These are phyloP conservation scores for Ommatoiulus sabulosus DNA, from an alignment of 2,888 invertebrate species.

Conservation along the genomic window DNA sequence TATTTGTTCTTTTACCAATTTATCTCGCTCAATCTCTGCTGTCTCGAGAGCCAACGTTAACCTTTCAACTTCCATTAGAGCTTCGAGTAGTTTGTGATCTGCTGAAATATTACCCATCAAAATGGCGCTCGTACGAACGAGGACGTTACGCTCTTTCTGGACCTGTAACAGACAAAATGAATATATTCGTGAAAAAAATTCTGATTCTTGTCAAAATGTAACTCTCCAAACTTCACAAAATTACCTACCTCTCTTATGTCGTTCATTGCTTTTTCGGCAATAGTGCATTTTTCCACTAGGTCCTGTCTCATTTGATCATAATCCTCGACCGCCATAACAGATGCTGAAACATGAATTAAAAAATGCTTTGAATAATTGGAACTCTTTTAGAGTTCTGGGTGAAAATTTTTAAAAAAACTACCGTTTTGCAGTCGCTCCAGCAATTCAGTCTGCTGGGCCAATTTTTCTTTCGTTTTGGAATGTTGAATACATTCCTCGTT, in stretches of 20 bases:
- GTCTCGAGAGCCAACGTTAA: slow-evolving; percentile 23
- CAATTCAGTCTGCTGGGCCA: not conserved
- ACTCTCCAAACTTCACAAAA: not conserved
- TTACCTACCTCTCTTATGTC: not conserved
- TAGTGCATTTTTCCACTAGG: slow-evolving; percentile 49
- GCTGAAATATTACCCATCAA: slow-evolving; percentile 25
- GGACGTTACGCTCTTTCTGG: slow-evolving; percentile 49
- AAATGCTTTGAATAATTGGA: not conserved
- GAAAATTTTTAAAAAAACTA: not conserved
- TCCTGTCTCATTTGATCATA: slow-evolving; percentile 38
- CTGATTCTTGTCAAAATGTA: not conserved
- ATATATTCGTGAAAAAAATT: not conserved
- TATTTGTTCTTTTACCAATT: slow-evolving; percentile 45
- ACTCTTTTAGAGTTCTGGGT: not conserved
- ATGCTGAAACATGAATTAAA: slow-evolving; percentile 4
- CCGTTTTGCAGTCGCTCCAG: slow-evolving; percentile 49
- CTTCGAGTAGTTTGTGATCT: slow-evolving; percentile 48
- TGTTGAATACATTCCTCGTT: slow-evolving; percentile 49
- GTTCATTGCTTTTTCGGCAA: slow-evolving; percentile 45
- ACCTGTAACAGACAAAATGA: not conserved
- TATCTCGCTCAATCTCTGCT: not conserved
- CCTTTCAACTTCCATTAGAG: slow-evolving; percentile 52
- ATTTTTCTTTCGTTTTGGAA: slow-evolving; percentile 46
- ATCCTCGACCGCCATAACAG: slow-evolving; percentile 55
- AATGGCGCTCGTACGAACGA: slow-evolving; percentile 53